Evolutionary conservation across 1,140 invertebrate species (phyloP).

Genomic region (Oscheius sp.): DNA sequence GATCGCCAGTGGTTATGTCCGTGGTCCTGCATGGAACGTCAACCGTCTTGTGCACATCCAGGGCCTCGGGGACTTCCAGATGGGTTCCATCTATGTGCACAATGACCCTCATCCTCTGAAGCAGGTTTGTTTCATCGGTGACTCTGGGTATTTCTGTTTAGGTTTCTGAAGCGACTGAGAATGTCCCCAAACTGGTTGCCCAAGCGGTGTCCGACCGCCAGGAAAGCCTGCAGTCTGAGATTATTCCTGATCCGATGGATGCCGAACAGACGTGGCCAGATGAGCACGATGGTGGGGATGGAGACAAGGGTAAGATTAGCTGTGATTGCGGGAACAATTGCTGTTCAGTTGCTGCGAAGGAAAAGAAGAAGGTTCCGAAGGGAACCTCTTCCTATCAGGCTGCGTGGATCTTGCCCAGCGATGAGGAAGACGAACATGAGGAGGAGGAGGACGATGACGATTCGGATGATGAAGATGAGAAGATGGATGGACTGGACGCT

Average conservation of each 20-base stretch:
- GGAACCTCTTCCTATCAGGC: conserved; percentile 94
- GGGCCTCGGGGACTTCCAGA: conserved; percentile 86
- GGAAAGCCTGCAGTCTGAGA: conserved; percentile 55
- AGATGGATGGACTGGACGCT: conserved; percentile 13
- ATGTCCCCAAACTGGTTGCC: neutral
- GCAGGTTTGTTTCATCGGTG: neutral
- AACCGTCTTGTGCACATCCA: conserved; percentile 84
- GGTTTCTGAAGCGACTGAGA: neutral
- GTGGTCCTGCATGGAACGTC: conserved; percentile 76
- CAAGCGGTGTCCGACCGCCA: neutral
- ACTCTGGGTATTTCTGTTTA: conserved; percentile 43
- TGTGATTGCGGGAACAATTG: conserved; percentile 43
- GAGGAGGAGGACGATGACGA: conserved; percentile 46
- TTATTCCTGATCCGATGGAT: conserved; percentile 83
- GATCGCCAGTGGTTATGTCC: conserved; percentile 74
- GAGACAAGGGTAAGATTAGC: conserved; percentile 66
- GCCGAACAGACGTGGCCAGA: conserved; percentile 74
- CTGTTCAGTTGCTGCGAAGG: conserved; percentile 63
- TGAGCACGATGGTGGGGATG: conserved; percentile 71
- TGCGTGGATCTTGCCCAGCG: conserved; percentile 82
- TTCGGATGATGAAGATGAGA: conserved; percentile 40
- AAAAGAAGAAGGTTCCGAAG: conserved; percentile 80
- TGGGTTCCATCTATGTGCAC: conserved; percentile 75
- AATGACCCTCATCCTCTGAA: conserved; percentile 68
- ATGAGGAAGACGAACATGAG: conserved; percentile 64